phyloP scores from a whole-genome alignment of 2,888 invertebrate genomes.

The Leptopilina myrica region DNA sequence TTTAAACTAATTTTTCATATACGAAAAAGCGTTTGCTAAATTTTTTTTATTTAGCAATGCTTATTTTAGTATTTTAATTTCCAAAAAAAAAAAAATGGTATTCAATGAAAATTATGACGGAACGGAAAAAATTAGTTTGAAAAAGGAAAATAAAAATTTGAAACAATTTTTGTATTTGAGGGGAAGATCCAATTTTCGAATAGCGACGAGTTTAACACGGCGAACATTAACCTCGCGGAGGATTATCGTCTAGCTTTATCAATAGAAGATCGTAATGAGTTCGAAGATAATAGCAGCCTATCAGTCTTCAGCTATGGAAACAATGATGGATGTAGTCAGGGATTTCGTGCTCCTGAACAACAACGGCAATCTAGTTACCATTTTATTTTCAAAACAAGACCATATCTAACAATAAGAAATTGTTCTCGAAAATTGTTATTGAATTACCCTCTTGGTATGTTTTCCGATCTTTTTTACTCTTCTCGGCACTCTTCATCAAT shows the following conservation, averaged over 20 bases:
- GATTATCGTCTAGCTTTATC: slow-evolving; percentile 73
- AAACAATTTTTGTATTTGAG: slow-evolving; percentile 45
- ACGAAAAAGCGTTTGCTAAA: too few relatives aligned
- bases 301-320: slow-evolving; percentile 72
- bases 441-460: neutral
- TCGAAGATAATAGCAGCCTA: slow-evolving; percentile 74
- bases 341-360: slow-evolving; percentile 65
- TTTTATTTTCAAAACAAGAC: slow-evolving; percentile 5
- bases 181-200: slow-evolving; percentile 74
- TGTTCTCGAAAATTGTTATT: neutral
- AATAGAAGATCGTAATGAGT: slow-evolving; percentile 76
- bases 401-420: neutral
- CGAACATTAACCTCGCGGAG: slow-evolving; percentile 64
- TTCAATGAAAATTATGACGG: too few relatives aligned
- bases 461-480: too few relatives aligned
- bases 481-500: too few relatives aligned
- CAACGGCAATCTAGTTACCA: slow-evolving; percentile 45
- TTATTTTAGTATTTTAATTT: too few relatives aligned
- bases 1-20: too few relatives aligned
- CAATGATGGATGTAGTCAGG: slow-evolving; percentile 74
- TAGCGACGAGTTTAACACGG: slow-evolving; percentile 54
- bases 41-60: too few relatives aligned
- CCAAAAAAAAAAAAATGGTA: too few relatives aligned
- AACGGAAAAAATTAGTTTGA: too few relatives aligned
- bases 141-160: too few relatives aligned